Evolutionary conservation across 2,888 invertebrate species (phyloP).

Genomic region (Heliconius cydno): DNA sequence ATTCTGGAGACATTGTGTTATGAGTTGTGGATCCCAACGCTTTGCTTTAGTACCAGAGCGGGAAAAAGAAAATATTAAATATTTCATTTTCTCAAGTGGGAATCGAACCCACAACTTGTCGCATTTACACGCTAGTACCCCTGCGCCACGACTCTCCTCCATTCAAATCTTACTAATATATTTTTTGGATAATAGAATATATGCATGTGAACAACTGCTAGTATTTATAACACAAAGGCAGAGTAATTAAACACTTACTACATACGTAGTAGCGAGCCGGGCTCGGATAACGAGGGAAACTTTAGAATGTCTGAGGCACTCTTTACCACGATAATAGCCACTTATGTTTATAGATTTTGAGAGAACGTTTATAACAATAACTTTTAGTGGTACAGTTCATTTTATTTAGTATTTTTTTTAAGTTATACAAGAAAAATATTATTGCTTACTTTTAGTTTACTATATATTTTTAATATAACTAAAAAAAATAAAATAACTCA

Average conservation of each 20-base stretch:
- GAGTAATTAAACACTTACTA: slow-evolving; percentile 71
- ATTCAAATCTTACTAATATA: not conserved
- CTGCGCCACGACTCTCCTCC: no score
- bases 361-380: not conserved
- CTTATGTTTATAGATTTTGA: slow-evolving; percentile 19
- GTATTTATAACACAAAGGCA: slow-evolving; percentile 68
- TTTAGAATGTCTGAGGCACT: slow-evolving; percentile 25
- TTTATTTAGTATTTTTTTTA: not conserved
- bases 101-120: no score
- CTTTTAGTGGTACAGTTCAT: not conserved
- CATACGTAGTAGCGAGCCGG: slow-evolving; percentile 57
- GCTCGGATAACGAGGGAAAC: slow-evolving; percentile 27
- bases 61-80: no score
- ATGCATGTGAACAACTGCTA: not conserved
- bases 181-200: not conserved
- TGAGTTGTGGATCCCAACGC: no score
- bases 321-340: slow-evolving; percentile 26
- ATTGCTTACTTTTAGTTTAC: not conserved
- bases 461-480: no score
- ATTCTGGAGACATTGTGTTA: no score
- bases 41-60: no score
- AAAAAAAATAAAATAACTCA: no score
- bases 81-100: no score
- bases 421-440: not conserved
- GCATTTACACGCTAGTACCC: no score